These are phyloP conservation scores for Cardiocondyla obscurior DNA, from an alignment of 1,140 invertebrate species.

Conservation along the genomic window DNA sequence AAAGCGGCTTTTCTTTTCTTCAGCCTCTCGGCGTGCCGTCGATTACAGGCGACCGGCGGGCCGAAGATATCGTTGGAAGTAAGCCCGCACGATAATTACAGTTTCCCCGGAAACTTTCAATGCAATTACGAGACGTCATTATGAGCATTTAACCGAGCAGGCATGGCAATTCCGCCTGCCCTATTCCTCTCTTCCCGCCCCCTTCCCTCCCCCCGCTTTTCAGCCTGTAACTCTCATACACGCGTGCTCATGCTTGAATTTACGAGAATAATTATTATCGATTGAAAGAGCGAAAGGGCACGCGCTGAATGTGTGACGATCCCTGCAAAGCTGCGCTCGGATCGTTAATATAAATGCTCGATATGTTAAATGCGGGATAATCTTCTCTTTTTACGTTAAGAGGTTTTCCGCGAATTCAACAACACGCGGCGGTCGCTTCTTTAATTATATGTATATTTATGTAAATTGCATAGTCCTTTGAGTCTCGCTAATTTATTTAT, in stretches of 20 bases:
- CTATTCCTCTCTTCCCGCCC: not conserved
- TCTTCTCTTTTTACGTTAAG: not conserved
- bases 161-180: constrained; percentile 35
- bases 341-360: constrained; percentile 22
- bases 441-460: constrained; percentile 5
- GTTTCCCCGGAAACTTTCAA: constrained; percentile 75
- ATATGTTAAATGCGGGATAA: constrained; percentile 23
- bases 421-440: not conserved
- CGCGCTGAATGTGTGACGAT: not conserved
- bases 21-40: constrained; percentile 55
- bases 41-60: constrained; percentile 56
- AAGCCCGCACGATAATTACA: constrained; percentile 75
- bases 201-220: not conserved
- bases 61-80: constrained; percentile 71
- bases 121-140: constrained; percentile 78
- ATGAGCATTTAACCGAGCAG: constrained; percentile 72
- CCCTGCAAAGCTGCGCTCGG: not conserved
- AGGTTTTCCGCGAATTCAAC: not conserved
- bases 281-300: constrained; percentile 55
- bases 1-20: constrained; percentile 56
- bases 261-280: constrained; percentile 75
- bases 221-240: not conserved
- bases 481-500: not conserved
- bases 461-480: not conserved
- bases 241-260: constrained; percentile 68